A percentile compares a stretch with the other conserved stretches of the same genome.
These are phyloP conservation scores for Bradypodion pumilum DNA, from an alignment of 2,797 vertebrate genomes.

Conservation along the genomic window DNA sequence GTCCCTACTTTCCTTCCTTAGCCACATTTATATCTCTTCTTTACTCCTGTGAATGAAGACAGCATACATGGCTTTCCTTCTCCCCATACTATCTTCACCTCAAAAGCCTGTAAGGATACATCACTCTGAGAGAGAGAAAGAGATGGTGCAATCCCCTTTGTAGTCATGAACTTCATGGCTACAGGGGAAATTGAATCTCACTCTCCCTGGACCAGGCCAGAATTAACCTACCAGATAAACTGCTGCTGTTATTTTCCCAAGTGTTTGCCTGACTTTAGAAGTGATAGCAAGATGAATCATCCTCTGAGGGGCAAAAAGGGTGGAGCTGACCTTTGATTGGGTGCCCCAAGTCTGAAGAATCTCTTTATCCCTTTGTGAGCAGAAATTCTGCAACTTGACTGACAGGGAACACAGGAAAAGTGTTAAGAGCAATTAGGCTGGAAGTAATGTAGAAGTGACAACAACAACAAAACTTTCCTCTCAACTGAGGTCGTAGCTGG, in stretches of 20 bases:
- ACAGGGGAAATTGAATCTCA: too few species aligned
- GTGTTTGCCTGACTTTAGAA: not conserved
- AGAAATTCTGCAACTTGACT: slow-evolving; percentile 44
- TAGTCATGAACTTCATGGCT: too few species aligned
- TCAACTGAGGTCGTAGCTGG: slow-evolving; percentile 30
- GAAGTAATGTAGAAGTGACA: slow-evolving; percentile 69
- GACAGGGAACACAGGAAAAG: slow-evolving; percentile 46
- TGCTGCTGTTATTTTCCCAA: not conserved
- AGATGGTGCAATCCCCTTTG: too few species aligned
- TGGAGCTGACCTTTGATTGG: not conserved
- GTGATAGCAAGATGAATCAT: not conserved
- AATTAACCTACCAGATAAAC: not conserved
- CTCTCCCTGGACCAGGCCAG: not conserved
- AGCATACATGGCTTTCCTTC: not conserved
- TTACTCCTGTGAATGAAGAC: not conserved
- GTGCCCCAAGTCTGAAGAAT: slow-evolving; percentile 29
- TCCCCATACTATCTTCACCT: not conserved
- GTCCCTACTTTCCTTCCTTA: not conserved
- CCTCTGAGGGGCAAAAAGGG: not conserved
- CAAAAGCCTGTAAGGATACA: too few species aligned
- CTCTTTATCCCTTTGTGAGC: slow-evolving; percentile 43
- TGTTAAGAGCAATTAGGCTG: slow-evolving; percentile 63
- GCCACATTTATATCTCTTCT: not conserved
- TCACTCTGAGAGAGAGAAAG: too few species aligned
- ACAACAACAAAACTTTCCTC: slow-evolving; percentile 63